A percentile compares a stretch with the other conserved stretches of the same genome.
These are phyloP conservation scores for Hyposmocoma kahamanoa DNA, from an alignment of 1,140 invertebrate genomes.

Conservation along the genomic window DNA sequence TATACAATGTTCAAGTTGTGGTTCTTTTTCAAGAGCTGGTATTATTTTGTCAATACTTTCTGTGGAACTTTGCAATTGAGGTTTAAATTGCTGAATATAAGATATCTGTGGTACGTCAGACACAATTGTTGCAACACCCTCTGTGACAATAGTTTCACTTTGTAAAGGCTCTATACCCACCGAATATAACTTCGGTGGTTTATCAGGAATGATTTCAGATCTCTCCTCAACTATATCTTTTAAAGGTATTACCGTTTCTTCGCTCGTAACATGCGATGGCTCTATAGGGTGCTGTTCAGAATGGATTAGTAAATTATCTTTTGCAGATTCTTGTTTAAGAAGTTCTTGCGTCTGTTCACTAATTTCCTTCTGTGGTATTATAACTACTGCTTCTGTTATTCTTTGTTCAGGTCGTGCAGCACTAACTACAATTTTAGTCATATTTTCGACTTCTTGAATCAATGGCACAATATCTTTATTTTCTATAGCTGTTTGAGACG, in stretches of 20 bases:
- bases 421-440: not conserved
- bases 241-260: too few species aligned
- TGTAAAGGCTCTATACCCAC: slow-evolving; percentile 28
- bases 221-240: too few species aligned
- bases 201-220: slow-evolving; percentile 14
- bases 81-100: slow-evolving; percentile 36
- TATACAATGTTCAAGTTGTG: slow-evolving; percentile 5
- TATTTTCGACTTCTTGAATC: not conserved
- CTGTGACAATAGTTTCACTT: slow-evolving; percentile 25
- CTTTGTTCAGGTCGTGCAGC: not conserved
- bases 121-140: slow-evolving; percentile 15
- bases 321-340: not conserved
- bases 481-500: not conserved
- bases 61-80: slow-evolving; percentile 18
- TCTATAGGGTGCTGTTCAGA: too few species aligned
- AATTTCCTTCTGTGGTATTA: not conserved
- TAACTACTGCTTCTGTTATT: not conserved
- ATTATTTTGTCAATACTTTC: slow-evolving; percentile 23
- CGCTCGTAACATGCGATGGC: too few species aligned
- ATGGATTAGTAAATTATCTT: too few species aligned
- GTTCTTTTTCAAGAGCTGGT: slow-evolving; percentile 10
- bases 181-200: slow-evolving; percentile 19
- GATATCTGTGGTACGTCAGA: slow-evolving; percentile 26
- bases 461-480: not conserved
- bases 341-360: not conserved